Evolutionary conservation across 2,113 vertebrate species (phyloP).

Genomic region (human): DNA sequence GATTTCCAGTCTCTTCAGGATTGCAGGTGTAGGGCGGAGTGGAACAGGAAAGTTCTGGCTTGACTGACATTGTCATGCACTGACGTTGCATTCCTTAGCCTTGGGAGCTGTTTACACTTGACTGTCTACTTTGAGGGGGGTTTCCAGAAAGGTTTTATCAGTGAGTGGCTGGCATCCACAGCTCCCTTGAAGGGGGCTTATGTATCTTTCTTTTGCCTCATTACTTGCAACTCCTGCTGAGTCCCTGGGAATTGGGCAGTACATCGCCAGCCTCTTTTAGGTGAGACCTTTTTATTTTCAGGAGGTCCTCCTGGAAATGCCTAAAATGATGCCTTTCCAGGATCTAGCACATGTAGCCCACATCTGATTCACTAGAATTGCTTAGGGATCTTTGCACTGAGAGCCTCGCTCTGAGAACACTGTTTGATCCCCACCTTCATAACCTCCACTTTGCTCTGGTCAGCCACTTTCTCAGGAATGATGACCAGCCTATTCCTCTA

Average conservation of each 20-base stretch:
- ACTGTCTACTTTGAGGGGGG: not conserved
- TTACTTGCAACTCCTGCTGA: not conserved
- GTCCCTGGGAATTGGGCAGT: not conserved
- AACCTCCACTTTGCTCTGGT: not conserved
- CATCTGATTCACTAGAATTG: not conserved
- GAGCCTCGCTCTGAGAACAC: not conserved
- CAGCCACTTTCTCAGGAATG: not conserved
- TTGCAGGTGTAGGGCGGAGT: accelerated
- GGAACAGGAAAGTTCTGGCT: not conserved
- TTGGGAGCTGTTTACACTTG: not conserved
- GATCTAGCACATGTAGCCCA: not conserved
- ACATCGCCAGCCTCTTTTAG: not conserved
- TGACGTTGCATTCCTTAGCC: not conserved
- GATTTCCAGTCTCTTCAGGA: not conserved
- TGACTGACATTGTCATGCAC: not conserved
- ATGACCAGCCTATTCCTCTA: not conserved
- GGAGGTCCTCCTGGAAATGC: not conserved
- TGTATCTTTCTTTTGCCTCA: not conserved
- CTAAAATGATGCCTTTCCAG: not conserved
- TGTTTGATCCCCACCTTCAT: not conserved
- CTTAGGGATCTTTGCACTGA: not conserved
- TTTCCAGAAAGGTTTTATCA: not conserved
- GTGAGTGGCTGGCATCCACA: not conserved
- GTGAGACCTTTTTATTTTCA: not conserved
- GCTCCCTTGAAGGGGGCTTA: not conserved